Conservation (phyloP, 2,113 vertebrate genomes). For the Dunckerocampus dactyliophorus region DNA sequence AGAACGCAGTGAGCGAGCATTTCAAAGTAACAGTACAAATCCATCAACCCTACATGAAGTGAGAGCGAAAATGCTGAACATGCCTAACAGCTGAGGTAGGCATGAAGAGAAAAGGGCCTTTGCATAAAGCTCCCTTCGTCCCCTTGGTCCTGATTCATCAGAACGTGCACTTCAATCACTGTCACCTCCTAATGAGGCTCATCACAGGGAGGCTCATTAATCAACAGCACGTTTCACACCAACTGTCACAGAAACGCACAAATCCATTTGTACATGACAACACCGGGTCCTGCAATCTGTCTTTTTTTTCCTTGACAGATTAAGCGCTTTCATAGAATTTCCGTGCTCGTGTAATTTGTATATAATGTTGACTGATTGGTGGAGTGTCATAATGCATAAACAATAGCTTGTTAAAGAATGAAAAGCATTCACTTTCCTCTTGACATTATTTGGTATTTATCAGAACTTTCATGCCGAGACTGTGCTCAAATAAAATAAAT, state of each 20-base stretch:
- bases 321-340: background rate
- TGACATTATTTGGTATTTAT: background rate
- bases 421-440: background rate
- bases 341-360: background rate
- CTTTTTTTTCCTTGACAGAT: slow-evolving; percentile 3
- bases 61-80: slow-evolving; percentile 4
- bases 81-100: background rate
- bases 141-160: slow-evolving; percentile 21
- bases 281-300: background rate
- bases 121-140: slow-evolving; percentile 21
- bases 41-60: slow-evolving; percentile 3
- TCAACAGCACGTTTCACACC: slow-evolving; percentile 24
- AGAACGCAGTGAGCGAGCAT: background rate
- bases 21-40: slow-evolving; percentile 1
- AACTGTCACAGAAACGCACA: slow-evolving; percentile 6
- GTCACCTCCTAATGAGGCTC: slow-evolving; percentile 49
- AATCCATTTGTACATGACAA: slow-evolving; percentile 18
- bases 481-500: too few species aligned
- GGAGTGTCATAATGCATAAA: background rate
- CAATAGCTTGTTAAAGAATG: background rate
- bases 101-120: slow-evolving; percentile 15
- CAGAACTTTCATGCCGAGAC: background rate
- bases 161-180: slow-evolving; percentile 41
- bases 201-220: slow-evolving; percentile 31
- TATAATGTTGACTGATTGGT: background rate